Evolutionary conservation across 1,140 invertebrate species (phyloP), one percentile per base, ranked within the genome.

Genomic region (Maconellicoccus hirsutus): DNA sequence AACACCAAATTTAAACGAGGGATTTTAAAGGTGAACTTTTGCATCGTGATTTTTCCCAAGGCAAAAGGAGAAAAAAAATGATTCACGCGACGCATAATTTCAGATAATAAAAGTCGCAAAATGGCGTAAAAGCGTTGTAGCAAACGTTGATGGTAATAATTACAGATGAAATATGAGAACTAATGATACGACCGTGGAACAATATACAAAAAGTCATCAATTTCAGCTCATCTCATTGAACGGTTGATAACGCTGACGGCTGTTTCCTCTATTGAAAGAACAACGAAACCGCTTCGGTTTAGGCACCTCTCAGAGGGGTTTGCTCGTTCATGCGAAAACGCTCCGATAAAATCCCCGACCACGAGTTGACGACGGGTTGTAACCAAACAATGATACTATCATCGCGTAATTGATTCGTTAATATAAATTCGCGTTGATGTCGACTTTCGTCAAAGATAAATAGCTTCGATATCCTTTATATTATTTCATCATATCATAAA

Each of bases 191-290:
- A 52, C 12, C 42, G 42, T 52, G 42, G 42, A 52, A 52, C 42
- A 52, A 52, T 52, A 52, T 52, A 52, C 42, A 52, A 52, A 52
- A 52, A 52, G 42, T 52, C 42, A 52, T 52, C 42, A 52, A 52
- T 52, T 52, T 52, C 42, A 52, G 42, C 42, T 52, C 42, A 52
- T 52, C 42, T 52, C 42, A 52, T 52, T 52, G 42, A 52, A 52
- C 42, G 42, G 42, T 52, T 52, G 42, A 52, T 52, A 52, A 52
- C 10, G 42, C 42, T 52, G 42, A 52, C 42, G 42, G 42, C 42
- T 52, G 42, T 52, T 52, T 52, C 42, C 42, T 52, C 42, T 52
- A 52, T 52, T 52, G 42, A 52, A 52, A 52, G 42, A 52, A 52
- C 42, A 52, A 52, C 42, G 42, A 52, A 52, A 52, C 42, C 42